Conservation (phyloP, 2,888 invertebrate species). For the Callinectes sapidus region DNA sequence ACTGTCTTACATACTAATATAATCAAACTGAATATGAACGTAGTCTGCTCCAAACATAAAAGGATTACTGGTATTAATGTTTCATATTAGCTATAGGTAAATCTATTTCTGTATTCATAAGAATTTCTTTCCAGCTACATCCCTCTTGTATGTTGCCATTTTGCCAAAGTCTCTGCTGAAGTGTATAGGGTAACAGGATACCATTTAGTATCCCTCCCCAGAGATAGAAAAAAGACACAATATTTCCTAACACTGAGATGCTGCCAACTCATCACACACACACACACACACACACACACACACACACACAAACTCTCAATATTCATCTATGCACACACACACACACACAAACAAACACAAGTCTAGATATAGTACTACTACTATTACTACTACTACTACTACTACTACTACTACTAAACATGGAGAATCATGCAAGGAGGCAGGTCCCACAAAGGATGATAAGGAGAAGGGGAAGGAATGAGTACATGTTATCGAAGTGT, state of each 20-base stretch:
- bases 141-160: conserved; percentile 11
- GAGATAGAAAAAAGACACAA: not conserved
- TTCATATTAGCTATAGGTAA: not conserved
- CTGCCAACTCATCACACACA: not conserved
- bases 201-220: not conserved
- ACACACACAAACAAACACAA: conserved; percentile 23
- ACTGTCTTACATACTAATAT: not conserved
- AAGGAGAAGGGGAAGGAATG: not conserved
- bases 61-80: not conserved
- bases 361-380: not conserved
- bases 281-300: not conserved
- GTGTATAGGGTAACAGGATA: not conserved
- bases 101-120: not conserved
- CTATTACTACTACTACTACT: too few species aligned
- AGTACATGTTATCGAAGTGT: not conserved
- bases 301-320: not conserved
- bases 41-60: not conserved
- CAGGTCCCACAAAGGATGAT: not conserved
- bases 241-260: not conserved
- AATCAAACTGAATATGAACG: not conserved
- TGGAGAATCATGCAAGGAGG: not conserved
- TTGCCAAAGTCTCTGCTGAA: conserved; percentile 19
- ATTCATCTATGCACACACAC: not conserved
- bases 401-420: conserved; percentile 3
- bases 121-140: not conserved